phyloP scores from a whole-genome alignment of 2,888 invertebrate genomes.

The Erebia palarica region DNA sequence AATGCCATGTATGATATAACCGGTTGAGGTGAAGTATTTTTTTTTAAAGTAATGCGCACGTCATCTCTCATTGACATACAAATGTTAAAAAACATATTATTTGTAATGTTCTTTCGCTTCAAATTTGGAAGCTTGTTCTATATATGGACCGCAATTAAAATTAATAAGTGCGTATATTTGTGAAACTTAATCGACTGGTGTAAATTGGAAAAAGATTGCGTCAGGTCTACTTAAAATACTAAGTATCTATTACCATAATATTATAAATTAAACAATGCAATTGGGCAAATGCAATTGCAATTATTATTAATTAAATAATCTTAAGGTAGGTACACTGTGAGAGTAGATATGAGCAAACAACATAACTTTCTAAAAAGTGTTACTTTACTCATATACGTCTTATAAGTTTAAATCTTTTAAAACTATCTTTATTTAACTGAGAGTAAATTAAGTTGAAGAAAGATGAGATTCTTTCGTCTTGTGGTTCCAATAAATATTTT shows the following conservation, averaged over 20 bases:
- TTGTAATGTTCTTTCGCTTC: constrained; percentile 36
- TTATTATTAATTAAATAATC: background rate
- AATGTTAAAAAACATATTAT: constrained; percentile 46
- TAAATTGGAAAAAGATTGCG: constrained; percentile 19
- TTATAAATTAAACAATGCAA: background rate
- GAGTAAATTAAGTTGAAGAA: too few species aligned
- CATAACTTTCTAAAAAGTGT: background rate
- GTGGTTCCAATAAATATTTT: too few species aligned
- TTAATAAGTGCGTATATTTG: constrained; percentile 16
- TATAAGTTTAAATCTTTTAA: too few species aligned
- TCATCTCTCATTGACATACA: constrained; percentile 48
- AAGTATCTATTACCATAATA: constrained; percentile 7
- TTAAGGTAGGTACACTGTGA: background rate
- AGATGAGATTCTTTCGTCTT: too few species aligned
- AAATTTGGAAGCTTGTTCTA: constrained; percentile 25
- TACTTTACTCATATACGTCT: too few species aligned
- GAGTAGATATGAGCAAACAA: background rate
- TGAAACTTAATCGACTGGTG: constrained; percentile 20
- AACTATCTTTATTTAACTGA: too few species aligned
- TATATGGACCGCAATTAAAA: constrained; percentile 29
- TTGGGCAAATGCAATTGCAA: too few species aligned
- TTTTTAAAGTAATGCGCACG: constrained; percentile 47
- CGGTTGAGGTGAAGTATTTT: constrained; percentile 51
- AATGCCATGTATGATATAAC: constrained; percentile 52
- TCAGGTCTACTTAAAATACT: constrained; percentile 9